Evolutionary conservation across 2,797 vertebrate species (phyloP), one percentile per base, ranked within the genome.

Genomic region (Intellagama lesueurii): DNA sequence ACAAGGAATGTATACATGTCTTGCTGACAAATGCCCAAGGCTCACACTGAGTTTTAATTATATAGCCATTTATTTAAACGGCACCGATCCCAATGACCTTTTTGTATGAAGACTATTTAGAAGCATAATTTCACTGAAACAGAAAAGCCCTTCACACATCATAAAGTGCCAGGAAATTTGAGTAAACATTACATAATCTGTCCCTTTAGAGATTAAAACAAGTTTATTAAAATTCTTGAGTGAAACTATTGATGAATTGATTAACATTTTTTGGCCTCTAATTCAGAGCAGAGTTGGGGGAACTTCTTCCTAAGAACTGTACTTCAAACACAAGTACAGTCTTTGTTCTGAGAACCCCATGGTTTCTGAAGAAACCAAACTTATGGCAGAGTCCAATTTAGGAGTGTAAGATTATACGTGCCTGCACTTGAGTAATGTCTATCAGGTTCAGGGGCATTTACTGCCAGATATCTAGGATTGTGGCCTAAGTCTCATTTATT

Each of bases 261-360:
- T 64, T 64, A n/a, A 47, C 24, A 14, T 24, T 35, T 72, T 80
- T 7, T 66, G 79, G 35, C 44, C 56, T 16, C 82, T 64, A 17
- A 49, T 92, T 89, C 0, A 76, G 40, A 40, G 26, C 47, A 69
- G 52, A 0, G 40, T 2, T 47, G 82, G 81, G 24, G 8, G 28
- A 90, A 12, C 7, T 80, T 66, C 66, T 91, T 93, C 32, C 91
- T 85, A 77, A 79, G 92, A 89, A 83, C 66, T 79, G 7, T 26
- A 11, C 3, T 91, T 89, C 87, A 93, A 91, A 22, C 32, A 2
- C 24, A n/a, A 87, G n/a, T 73, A 81, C 91, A 89, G 92, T 82
- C 70, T 87, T 92, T 93, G 3, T 83, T 72, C 88, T 78, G 56
- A 30, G 90, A 92, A 56, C 32, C 11, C 3, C n/a, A 8, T 4